Evolutionary conservation across 2,113 vertebrate genomes (phyloP).

Genomic region (Corythornis cristatus): DNA sequence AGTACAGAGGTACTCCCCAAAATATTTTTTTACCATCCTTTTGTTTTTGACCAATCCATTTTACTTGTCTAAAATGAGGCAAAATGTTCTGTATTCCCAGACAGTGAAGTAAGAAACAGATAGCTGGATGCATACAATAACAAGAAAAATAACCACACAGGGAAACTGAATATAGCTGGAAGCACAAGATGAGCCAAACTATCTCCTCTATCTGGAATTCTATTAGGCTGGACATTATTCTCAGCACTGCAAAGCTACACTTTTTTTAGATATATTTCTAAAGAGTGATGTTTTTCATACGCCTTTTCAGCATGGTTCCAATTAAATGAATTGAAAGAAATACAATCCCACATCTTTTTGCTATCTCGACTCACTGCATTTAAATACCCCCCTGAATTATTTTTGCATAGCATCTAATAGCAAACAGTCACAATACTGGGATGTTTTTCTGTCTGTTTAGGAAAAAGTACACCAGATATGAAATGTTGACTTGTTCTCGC

Average conservation of each 20-base stretch:
- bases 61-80: constrained; percentile 48
- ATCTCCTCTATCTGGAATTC: constrained; percentile 46
- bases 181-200: constrained; percentile 48
- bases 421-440: constrained; percentile 1
- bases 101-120: constrained; percentile 59
- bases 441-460: not conserved
- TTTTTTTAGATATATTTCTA: not conserved
- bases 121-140: constrained; percentile 37
- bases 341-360: constrained; percentile 51
- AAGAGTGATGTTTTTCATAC: constrained; percentile 42
- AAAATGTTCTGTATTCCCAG: constrained; percentile 50
- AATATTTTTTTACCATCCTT: not conserved
- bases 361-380: constrained; percentile 5
- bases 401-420: constrained; percentile 9
- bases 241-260: not conserved
- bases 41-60: constrained; percentile 18
- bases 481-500: constrained; percentile 54
- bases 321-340: constrained; percentile 59
- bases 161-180: constrained; percentile 33
- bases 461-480: not conserved
- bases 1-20: not conserved
- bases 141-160: constrained; percentile 33
- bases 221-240: constrained; percentile 31
- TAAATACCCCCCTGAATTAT: constrained; percentile 29
- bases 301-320: constrained; percentile 41